Evolutionary conservation across 2,797 vertebrate genomes (phyloP).

Genomic region (Hydrolagus colliei): DNA sequence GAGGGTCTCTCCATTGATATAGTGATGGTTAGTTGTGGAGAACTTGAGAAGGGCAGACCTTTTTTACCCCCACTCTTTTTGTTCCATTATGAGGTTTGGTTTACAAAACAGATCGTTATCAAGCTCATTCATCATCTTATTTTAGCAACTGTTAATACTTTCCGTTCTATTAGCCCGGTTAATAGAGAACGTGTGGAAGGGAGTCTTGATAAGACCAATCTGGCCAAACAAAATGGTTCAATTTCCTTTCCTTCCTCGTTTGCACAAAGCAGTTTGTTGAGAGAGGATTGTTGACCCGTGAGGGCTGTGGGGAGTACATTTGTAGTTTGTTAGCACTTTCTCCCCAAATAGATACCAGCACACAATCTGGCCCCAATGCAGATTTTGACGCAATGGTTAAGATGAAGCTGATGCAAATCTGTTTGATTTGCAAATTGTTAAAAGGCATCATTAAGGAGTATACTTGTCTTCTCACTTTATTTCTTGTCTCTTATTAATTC

Average conservation of each 20-base stretch:
- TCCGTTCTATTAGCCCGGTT: background rate
- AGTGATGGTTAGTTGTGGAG: too few species aligned
- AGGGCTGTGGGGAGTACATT: background rate
- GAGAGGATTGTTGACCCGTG: background rate
- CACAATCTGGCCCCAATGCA: background rate
- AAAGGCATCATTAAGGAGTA: background rate
- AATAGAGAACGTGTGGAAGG: slow-evolving; percentile 14
- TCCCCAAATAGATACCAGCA: background rate
- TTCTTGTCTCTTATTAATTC: background rate
- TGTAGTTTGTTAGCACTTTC: background rate
- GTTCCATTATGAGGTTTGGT: background rate
- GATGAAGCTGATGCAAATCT: background rate
- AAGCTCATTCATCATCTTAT: slow-evolving; percentile 15
- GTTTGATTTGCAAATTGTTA: background rate
- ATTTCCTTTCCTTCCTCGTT: slow-evolving; percentile 21
- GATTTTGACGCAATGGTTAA: background rate
- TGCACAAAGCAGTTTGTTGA: background rate
- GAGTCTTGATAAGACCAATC: slow-evolving; percentile 6
- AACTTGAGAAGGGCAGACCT: background rate
- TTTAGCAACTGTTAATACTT: background rate
- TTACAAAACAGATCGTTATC: slow-evolving; percentile 6
- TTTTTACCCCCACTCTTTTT: background rate
- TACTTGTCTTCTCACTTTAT: background rate
- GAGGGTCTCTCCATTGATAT: too few species aligned
- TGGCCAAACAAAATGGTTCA: slow-evolving; percentile 16